These are phyloP conservation scores for Zoanthus sociatus DNA, from an alignment of 92 coral and sea anemone genomes.

Conservation along the genomic window DNA sequence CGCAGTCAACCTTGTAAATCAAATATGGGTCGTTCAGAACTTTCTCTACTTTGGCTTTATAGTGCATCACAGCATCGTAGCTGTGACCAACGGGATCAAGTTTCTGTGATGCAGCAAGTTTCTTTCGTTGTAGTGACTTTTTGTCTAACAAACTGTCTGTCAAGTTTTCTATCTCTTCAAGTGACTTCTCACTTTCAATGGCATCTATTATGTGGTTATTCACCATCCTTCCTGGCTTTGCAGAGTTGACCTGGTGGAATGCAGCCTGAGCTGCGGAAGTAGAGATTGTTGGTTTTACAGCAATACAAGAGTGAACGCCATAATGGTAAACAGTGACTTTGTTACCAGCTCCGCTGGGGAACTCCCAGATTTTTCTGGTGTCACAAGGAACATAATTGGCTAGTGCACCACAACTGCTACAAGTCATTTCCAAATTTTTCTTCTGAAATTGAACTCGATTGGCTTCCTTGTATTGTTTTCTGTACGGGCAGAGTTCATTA, in stretches of 20 bases:
- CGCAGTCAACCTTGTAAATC: conserved; percentile 70
- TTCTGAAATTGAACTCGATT: conserved; percentile 64
- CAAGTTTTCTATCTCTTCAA: conserved; percentile 67
- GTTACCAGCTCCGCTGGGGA: conserved; percentile 46
- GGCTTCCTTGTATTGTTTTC: conserved; percentile 45
- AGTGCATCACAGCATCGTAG: conserved; percentile 75
- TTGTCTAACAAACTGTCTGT: conserved; percentile 63
- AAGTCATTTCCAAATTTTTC: conserved; percentile 24
- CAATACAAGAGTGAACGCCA: conserved; percentile 36
- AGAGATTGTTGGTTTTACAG: conserved; percentile 17
- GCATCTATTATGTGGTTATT: conserved; percentile 57
- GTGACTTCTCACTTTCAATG: conserved; percentile 61
- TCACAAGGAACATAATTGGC: conserved; percentile 61
- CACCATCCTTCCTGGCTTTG: conserved; percentile 62
- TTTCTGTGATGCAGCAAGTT: conserved; percentile 42
- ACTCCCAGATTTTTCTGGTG: conserved; percentile 63
- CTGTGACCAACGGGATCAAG: conserved; percentile 74
- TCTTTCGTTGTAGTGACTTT: conserved; percentile 45
- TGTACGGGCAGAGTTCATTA: conserved; percentile 60
- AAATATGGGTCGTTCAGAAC: conserved; percentile 60
- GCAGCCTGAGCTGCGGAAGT: conserved; percentile 16
- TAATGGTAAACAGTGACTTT: conserved; percentile 69
- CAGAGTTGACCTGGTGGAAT: conserved; percentile 42
- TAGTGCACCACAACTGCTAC: conserved; percentile 63
- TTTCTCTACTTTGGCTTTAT: conserved; percentile 62